phyloP scores from a whole-genome alignment of 2,888 invertebrate genomes.

The Pheosia tremula region DNA sequence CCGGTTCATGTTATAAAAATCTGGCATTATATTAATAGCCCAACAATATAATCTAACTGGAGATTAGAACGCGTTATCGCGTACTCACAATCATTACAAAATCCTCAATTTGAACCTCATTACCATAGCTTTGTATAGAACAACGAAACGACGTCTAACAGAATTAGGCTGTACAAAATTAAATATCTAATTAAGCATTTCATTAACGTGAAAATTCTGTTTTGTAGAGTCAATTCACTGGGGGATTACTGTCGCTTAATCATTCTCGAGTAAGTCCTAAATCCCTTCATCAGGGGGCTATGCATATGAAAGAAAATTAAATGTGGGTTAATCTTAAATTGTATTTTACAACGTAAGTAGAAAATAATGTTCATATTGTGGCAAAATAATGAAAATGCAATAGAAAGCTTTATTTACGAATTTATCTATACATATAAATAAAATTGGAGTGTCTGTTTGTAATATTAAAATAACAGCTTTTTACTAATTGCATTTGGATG shows the following conservation, averaged over 20 bases:
- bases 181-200: constrained; percentile 17
- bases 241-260: constrained; percentile 1
- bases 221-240: constrained; percentile 3
- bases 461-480: too few relatives aligned
- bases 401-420: too few relatives aligned
- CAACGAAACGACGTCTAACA: constrained; percentile 11
- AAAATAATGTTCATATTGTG: too few relatives aligned
- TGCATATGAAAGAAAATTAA: too few relatives aligned
- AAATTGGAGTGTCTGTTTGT: too few relatives aligned
- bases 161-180: constrained; percentile 10
- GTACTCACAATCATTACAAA: not conserved
- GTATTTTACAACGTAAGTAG: too few relatives aligned
- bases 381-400: too few relatives aligned
- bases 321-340: too few relatives aligned
- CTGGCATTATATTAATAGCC: not conserved
- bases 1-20: too few relatives aligned
- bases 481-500: too few relatives aligned
- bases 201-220: constrained; percentile 6
- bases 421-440: too few relatives aligned
- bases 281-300: not conserved
- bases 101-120: constrained; percentile 17
- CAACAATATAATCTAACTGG: not conserved
- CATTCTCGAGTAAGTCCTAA: not conserved
- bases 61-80: not conserved
- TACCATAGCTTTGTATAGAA: constrained; percentile 13